Conservation (phyloP, 2,113 vertebrate genomes). For the Ictalurus punctatus region DNA sequence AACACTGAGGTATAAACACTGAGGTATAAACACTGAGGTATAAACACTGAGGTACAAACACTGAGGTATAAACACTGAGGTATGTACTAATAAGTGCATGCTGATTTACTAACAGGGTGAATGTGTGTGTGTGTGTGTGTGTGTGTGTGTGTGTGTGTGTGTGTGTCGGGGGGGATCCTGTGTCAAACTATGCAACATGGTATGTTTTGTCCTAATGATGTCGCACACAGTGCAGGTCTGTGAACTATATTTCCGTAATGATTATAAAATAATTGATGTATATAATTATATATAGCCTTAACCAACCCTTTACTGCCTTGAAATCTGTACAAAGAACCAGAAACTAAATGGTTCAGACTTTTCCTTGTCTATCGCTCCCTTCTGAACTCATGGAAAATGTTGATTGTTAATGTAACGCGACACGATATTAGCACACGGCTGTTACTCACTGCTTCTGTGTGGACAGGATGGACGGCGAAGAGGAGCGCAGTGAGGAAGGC, state of each 20-base stretch:
- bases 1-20: neutral
- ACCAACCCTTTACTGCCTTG: neutral
- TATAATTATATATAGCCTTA: neutral
- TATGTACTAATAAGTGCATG: neutral
- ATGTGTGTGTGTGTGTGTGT: neutral
- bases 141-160: too few species aligned
- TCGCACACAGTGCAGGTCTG: neutral
- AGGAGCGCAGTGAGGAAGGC: constrained; percentile 86
- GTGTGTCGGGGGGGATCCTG: too few species aligned
- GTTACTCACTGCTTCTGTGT: constrained; percentile 93
- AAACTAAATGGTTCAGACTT: neutral
- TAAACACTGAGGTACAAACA: neutral
- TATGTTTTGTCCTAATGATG: neutral
- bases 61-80: neutral
- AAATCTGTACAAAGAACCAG: neutral
- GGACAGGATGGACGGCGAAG: constrained; percentile 92
- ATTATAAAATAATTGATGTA: neutral
- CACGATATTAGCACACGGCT: neutral
- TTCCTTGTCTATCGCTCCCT: neutral
- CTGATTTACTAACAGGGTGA: too few species aligned
- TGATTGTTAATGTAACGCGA: too few species aligned
- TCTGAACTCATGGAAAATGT: neutral
- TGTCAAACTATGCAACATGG: too few species aligned
- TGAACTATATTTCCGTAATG: neutral
- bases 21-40: neutral